A percentile compares a stretch with the other conserved stretches of the same genome.
Conservation (phyloP, 2,888 invertebrate genomes). For the Strigamia maritima region DNA sequence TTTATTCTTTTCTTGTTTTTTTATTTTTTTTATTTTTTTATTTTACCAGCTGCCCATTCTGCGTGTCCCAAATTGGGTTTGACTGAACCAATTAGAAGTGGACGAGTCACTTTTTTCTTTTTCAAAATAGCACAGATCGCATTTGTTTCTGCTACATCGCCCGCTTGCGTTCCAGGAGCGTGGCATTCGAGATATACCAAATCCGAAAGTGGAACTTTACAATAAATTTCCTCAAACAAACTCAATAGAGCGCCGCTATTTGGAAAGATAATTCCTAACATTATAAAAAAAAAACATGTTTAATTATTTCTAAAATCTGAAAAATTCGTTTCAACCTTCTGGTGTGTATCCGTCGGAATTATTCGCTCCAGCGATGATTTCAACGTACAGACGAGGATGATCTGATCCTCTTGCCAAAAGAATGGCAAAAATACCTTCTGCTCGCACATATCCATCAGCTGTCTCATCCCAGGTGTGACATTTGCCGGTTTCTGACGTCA, state of each 20-base stretch:
- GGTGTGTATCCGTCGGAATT: conserved; percentile 25
- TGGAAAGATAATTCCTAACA: not conserved
- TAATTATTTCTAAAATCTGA: not conserved
- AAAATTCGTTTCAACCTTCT: conserved; percentile 5
- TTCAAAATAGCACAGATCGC: not conserved
- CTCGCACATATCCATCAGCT: conserved; percentile 20
- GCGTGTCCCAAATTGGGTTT: conserved; percentile 9
- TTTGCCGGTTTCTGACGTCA: conserved; percentile 6
- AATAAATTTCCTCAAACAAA: not conserved
- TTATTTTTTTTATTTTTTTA: not conserved
- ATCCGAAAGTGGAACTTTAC: not conserved
- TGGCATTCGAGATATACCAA: not conserved
- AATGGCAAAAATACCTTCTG: conserved; percentile 26
- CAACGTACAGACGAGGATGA: not conserved
- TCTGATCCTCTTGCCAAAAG: not conserved
- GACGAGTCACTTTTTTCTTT: not conserved
- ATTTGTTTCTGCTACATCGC: not conserved
- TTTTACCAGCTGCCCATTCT: conserved; percentile 17
- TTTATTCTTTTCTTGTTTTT: not conserved
- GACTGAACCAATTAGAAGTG: not conserved
- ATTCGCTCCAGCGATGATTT: not conserved
- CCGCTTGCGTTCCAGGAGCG: not conserved
- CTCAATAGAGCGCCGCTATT: not conserved
- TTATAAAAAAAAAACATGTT: too few species aligned
- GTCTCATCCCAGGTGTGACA: conserved; percentile 17